Evolutionary conservation across 2,888 invertebrate genomes (phyloP).

Genomic region (Leptinotarsa peninsularis): DNA sequence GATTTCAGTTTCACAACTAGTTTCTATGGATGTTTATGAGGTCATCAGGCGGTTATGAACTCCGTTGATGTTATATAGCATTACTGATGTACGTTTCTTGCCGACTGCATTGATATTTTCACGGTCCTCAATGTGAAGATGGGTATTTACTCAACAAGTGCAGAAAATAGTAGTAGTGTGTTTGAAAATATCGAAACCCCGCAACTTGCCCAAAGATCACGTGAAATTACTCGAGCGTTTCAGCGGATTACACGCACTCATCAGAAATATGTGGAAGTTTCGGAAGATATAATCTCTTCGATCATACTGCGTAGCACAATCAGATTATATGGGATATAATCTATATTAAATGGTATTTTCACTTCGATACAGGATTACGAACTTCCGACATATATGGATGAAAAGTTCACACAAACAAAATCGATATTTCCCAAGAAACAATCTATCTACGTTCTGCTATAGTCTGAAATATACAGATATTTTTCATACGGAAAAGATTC

Average conservation of each 20-base stretch:
- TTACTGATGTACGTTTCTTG: no score
- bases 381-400: conserved; percentile 5
- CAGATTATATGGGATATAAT: not conserved
- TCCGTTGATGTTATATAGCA: no score
- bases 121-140: no score
- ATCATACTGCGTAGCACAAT: not conserved
- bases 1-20: no score
- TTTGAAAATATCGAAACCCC: conserved; percentile 31
- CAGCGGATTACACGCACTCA: conserved; percentile 27
- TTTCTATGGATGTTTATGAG: no score
- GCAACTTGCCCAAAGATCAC: conserved; percentile 39
- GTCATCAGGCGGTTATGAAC: no score
- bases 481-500: no score
- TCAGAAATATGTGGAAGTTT: not conserved
- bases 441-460: no score
- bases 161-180: not conserved
- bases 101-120: no score
- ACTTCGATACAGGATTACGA: conserved; percentile 9
- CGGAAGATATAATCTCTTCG: not conserved
- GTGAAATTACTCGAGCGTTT: conserved; percentile 39
- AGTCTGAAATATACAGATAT: no score
- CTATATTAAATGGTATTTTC: conserved; percentile 12
- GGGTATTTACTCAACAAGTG: no score
- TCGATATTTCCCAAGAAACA: conserved; percentile 4
- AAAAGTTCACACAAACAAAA: not conserved